Base-by-base conservation (phyloP, 2,797 vertebrate genomes). In the Balearica regulorum region DNA sequence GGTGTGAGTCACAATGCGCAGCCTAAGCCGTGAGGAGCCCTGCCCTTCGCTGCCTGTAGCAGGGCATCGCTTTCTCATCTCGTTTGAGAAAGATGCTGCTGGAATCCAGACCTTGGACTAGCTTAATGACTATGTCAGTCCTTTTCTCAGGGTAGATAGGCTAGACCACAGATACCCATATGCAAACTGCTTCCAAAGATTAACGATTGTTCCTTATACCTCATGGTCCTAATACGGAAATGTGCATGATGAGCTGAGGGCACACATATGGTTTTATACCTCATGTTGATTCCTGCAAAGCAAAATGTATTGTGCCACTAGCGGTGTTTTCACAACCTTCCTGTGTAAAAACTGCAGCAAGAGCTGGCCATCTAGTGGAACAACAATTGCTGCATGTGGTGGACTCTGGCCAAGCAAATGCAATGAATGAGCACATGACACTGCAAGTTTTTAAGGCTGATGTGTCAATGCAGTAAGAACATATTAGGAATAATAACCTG, bases 241-340 rank as follows among this genome's bases (percentile, higher is more conserved):
- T 21, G 25, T 3, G 6, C 5, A 3, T 1, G 1, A 54, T 6
- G 12, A 72, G 49, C 16, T 70, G 13, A 11, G 25, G 46, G n/a
- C 7, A 70, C 7, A 11, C 28, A 6, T 1, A 2, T 2, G 15
- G 14, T 9, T 77, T 69, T 39, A 54, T 35, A 54, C 11, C 29
- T 35, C 49, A 49, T 41, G 37, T 41, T 1, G 21, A 20, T 29
- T 24, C 43, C 68, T 31, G 48, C 35, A 39, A 20, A 75, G 43
- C n/a, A 33, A 28, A 62, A 46, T 5, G 4, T 1, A 0, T 14
- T 58, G 51, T 89, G 51, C 39, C 33, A 25, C 46, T 14, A 58
- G 44, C 1, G 1, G 48, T 8, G 28, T 29, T 46, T 31, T 58
- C 58, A 1, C 14, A 33, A 20, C 29, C 11, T 53, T 11, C 26